Conservation (phyloP, 2,888 invertebrate genomes). For the Microctonus aethiopoides region DNA sequence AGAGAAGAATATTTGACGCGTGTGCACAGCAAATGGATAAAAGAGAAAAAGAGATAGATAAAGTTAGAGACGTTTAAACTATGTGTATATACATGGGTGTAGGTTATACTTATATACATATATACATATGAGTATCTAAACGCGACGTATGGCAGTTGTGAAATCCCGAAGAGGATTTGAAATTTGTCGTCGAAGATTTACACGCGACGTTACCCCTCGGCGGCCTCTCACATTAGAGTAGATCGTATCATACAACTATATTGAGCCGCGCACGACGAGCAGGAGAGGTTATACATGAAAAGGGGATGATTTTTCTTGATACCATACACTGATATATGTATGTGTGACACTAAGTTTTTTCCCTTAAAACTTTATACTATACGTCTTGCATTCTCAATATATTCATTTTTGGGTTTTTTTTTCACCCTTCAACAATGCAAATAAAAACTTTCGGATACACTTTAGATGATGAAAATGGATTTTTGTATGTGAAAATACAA, state of each 20-base stretch:
- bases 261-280: slow-evolving; percentile 29
- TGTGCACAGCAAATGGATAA: no score
- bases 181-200: slow-evolving; percentile 55
- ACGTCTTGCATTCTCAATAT: background rate
- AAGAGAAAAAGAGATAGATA: no score
- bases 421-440: background rate
- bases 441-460: background rate
- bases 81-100: background rate
- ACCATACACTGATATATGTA: slow-evolving; percentile 2
- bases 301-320: slow-evolving; percentile 18
- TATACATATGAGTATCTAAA: background rate
- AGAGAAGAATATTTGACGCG: no score
- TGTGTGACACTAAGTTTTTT: background rate
- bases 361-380: background rate
- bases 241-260: slow-evolving; percentile 42
- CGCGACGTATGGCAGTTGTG: slow-evolving; percentile 34
- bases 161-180: slow-evolving; percentile 52
- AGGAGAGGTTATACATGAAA: slow-evolving; percentile 12
- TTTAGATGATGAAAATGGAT: background rate
- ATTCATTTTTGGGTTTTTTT: background rate
- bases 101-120: background rate
- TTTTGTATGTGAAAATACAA: background rate
- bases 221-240: slow-evolving; percentile 45
- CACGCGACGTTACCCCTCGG: slow-evolving; percentile 32
- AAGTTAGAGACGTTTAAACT: no score